phyloP scores from a whole-genome alignment of 2,888 invertebrate species.

The Bimastos eiseni region DNA sequence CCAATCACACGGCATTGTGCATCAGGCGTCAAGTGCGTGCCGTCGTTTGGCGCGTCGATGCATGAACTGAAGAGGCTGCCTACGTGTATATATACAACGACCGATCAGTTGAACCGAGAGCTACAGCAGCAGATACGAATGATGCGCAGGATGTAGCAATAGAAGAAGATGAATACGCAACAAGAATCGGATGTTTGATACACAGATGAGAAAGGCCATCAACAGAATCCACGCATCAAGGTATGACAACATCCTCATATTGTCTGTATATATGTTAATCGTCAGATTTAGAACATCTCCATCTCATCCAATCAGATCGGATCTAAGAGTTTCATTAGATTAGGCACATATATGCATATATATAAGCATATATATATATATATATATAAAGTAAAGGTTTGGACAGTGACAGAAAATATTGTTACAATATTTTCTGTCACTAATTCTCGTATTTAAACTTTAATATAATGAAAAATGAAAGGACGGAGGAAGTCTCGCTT shows the following conservation, averaged over 20 bases:
- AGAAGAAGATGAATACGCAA: neutral
- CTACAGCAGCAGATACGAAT: neutral
- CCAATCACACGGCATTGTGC: conserved; percentile 7
- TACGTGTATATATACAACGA: neutral
- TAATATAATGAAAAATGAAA: neutral
- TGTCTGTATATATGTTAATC: neutral
- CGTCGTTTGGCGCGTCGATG: neutral
- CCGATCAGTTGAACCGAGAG: neutral
- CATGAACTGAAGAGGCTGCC: neutral
- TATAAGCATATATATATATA: too few relatives aligned
- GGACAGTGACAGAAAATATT: too few relatives aligned
- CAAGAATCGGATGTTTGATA: neutral
- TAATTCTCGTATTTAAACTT: neutral
- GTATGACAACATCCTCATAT: neutral
- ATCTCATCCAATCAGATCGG: neutral
- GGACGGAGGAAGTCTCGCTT: neutral
- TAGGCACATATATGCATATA: too few relatives aligned
- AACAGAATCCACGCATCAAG: neutral
- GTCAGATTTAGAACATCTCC: neutral
- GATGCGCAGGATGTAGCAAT: neutral
- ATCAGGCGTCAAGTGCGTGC: neutral
- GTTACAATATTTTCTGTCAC: too few relatives aligned
- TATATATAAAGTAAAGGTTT: neutral
- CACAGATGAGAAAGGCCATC: neutral
- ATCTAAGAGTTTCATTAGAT: too few relatives aligned